Evolutionary conservation across 2,888 invertebrate species (phyloP).

Genomic region (Macaria notata): DNA sequence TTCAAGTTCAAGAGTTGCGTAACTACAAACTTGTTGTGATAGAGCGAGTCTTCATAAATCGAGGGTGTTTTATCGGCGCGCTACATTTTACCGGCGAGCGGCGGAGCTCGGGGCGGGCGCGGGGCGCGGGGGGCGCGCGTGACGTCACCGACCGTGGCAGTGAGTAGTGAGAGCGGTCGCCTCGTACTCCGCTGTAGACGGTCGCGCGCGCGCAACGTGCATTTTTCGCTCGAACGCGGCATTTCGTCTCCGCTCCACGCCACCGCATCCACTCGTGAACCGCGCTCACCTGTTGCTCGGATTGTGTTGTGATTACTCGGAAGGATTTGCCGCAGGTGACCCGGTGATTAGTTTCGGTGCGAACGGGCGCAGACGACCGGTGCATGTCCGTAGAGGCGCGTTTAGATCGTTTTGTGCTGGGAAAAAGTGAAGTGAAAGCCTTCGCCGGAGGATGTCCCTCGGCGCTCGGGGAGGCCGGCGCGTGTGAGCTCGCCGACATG

Average conservation of each 20-base stretch:
- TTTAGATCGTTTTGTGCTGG: conserved; percentile 74
- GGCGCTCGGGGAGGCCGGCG: conserved; percentile 61
- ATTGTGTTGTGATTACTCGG: conserved; percentile 60
- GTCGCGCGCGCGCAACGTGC: conserved; percentile 77
- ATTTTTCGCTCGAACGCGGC: conserved; percentile 56
- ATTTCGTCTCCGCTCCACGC: conserved; percentile 54
- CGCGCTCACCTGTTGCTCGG: conserved; percentile 65
- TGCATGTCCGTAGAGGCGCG: conserved; percentile 68
- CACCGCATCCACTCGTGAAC: conserved; percentile 52
- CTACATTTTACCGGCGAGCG: conserved; percentile 71
- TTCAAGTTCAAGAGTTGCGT: conserved; percentile 68
- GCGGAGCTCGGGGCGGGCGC: conserved; percentile 78
- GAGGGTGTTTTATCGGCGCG: conserved; percentile 76
- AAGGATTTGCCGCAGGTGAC: conserved; percentile 8
- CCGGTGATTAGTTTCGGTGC: conserved; percentile 56
- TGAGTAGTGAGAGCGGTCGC: conserved; percentile 76
- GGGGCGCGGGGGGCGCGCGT: conserved; percentile 55
- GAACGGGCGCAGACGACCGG: conserved; percentile 56
- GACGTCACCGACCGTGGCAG: conserved; percentile 78
- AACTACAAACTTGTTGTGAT: conserved; percentile 71
- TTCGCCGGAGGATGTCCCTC: conserved; percentile 74
- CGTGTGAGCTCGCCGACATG: conserved; percentile 83
- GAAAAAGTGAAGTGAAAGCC: conserved; percentile 78
- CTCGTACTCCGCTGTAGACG: conserved; percentile 73
- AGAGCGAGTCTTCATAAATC: conserved; percentile 70